Conservation (phyloP, 2,888 invertebrate genomes). For the Xylota sylvarum region DNA sequence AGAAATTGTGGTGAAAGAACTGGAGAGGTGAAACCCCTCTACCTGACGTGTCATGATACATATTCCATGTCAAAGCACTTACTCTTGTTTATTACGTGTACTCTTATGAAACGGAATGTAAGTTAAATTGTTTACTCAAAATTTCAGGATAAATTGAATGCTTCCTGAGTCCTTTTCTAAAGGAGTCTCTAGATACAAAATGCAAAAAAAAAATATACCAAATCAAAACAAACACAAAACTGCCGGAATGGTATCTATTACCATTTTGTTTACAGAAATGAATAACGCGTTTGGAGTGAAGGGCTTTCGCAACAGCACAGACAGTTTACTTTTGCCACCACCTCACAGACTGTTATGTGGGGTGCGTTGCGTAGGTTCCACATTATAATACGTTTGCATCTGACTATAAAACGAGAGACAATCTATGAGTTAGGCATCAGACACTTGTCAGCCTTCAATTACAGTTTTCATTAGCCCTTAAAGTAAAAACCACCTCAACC, state of each 20-base stretch:
- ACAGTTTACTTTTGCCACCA: background rate
- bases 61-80: background rate
- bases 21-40: background rate
- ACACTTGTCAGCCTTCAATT: conserved; percentile 24
- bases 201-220: too few relatives aligned
- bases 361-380: background rate
- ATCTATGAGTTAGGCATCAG: conserved; percentile 31
- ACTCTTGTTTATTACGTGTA: too few relatives aligned
- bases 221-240: too few relatives aligned
- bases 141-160: too few relatives aligned
- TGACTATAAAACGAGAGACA: conserved; percentile 18
- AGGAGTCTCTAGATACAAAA: too few relatives aligned
- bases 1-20: background rate
- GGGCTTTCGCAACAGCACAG: background rate
- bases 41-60: background rate
- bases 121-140: too few relatives aligned
- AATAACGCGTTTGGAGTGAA: background rate
- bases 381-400: background rate
- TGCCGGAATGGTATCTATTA: background rate
- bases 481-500: background rate
- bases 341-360: background rate
- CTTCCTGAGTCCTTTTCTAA: too few relatives aligned
- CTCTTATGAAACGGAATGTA: too few relatives aligned
- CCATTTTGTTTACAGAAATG: background rate
- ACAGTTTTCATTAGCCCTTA: background rate